These are phyloP conservation scores for Protobothrops flavoviridis DNA, from an alignment of 2,113 vertebrate species.

Conservation along the genomic window DNA sequence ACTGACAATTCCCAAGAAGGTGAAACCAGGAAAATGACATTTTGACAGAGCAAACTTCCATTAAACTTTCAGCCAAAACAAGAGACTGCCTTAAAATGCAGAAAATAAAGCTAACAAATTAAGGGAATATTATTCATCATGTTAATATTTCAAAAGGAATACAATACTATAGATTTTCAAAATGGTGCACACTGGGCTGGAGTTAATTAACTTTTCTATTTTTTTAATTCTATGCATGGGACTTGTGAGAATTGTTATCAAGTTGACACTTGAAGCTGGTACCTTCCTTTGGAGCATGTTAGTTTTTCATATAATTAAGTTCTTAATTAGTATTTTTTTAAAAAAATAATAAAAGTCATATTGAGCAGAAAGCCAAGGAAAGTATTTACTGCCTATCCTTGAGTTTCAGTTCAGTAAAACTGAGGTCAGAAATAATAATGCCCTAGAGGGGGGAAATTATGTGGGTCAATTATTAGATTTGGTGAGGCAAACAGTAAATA, in stretches of 20 bases:
- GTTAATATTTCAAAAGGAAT: constrained; percentile 56
- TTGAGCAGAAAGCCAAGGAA: neutral
- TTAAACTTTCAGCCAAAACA: constrained; percentile 46
- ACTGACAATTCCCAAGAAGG: constrained; percentile 39
- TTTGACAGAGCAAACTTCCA: constrained; percentile 19
- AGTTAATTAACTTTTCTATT: neutral
- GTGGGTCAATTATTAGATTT: neutral
- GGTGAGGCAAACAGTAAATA: neutral
- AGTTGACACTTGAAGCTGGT: neutral
- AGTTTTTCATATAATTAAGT: neutral
- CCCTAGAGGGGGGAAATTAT: neutral
- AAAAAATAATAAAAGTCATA: neutral
- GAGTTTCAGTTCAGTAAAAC: neutral
- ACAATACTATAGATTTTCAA: constrained; percentile 47
- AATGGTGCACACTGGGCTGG: constrained; percentile 29
- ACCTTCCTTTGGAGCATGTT: neutral
- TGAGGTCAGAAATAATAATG: neutral
- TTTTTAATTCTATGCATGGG: neutral
- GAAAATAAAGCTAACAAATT: constrained; percentile 48
- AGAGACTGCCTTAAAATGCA: constrained; percentile 40
- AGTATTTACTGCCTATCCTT: neutral
- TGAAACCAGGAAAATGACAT: constrained; percentile 32
- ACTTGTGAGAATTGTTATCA: neutral
- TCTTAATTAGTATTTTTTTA: neutral
- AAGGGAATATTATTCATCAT: constrained; percentile 45